Evolutionary conservation across 2,113 vertebrate species (phyloP).

Genomic region (Alouatta palliata): DNA sequence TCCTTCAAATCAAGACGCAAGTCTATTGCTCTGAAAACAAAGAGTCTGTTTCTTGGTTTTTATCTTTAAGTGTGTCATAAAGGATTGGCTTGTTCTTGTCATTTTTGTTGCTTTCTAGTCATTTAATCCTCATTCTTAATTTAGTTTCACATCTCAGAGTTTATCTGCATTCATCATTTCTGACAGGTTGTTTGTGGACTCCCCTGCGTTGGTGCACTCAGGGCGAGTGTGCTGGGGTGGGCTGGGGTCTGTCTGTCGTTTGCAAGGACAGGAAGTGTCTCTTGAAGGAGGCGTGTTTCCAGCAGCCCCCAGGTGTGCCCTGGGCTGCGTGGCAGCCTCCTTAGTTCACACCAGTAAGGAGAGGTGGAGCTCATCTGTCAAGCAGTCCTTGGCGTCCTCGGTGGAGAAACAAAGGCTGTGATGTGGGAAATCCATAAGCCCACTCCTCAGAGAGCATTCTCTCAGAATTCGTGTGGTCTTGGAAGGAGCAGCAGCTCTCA

Average conservation of each 20-base stretch:
- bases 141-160: not conserved
- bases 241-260: not conserved
- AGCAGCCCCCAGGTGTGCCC: not conserved
- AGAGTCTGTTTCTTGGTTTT: not conserved
- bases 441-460: not conserved
- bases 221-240: no score
- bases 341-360: not conserved
- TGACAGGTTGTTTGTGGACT: no score
- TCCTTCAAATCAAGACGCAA: not conserved
- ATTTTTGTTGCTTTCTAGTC: not conserved
- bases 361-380: not conserved
- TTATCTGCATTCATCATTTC: not conserved
- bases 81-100: not conserved
- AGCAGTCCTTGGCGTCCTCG: not conserved
- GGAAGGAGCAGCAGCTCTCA: fast-evolving
- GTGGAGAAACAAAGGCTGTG: not conserved
- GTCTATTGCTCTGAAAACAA: fast-evolving
- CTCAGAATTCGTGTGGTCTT: not conserved
- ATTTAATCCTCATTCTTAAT: not conserved
- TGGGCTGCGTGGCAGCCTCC: not conserved
- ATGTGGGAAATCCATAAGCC: not conserved
- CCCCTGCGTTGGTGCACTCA: no score
- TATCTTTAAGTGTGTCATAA: not conserved
- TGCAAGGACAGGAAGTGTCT: no score
- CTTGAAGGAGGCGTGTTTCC: not conserved